phyloP scores from a whole-genome alignment of 2,797 vertebrate species.

The Rhinoraja longicauda region DNA sequence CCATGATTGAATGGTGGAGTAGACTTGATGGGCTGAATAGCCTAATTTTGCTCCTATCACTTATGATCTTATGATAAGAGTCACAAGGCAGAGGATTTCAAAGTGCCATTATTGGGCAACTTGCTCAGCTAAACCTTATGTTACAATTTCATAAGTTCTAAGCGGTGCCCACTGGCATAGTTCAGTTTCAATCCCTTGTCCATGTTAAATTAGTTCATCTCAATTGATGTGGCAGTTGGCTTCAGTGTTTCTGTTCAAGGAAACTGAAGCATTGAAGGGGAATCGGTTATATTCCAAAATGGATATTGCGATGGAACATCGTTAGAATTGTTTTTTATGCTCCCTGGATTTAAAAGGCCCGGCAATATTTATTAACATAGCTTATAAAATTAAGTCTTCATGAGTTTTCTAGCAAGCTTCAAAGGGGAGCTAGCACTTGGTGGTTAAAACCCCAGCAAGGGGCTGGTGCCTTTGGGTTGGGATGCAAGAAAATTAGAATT shows the following conservation, averaged over 20 bases:
- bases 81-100: neutral
- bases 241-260: neutral
- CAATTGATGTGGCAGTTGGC: neutral
- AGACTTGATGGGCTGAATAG: too few relatives aligned
- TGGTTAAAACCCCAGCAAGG: neutral
- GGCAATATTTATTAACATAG: neutral
- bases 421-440: neutral
- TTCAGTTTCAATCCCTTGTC: neutral
- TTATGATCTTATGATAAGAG: neutral
- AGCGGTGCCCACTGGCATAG: neutral
- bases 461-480: neutral
- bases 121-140: neutral
- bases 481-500: neutral
- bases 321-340: neutral
- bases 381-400: neutral
- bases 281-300: neutral
- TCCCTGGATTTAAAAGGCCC: neutral
- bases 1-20: too few relatives aligned
- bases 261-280: too few relatives aligned
- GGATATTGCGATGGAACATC: neutral
- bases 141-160: neutral
- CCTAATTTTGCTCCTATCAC: too few relatives aligned
- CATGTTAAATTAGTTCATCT: neutral
- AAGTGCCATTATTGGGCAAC: neutral
- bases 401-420: neutral